Conservation (phyloP, 2,888 invertebrate species). For the Tetranychus truncatus region DNA sequence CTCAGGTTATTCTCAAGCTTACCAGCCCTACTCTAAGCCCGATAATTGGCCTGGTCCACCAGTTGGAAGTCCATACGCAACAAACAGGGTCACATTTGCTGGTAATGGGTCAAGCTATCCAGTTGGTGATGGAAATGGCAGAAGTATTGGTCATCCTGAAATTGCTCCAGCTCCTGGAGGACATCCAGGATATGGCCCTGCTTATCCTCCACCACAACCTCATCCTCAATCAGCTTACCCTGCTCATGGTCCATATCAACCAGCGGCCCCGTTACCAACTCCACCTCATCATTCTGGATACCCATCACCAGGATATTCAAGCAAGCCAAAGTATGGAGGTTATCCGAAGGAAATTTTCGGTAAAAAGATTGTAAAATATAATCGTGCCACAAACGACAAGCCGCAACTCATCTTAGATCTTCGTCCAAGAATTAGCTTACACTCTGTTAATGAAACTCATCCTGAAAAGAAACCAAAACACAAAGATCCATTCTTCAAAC, state of each 20-base stretch:
- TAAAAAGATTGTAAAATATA: conserved; percentile 9
- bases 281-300: neutral
- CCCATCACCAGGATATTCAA: neutral
- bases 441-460: conserved; percentile 7
- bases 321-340: neutral
- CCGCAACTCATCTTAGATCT: conserved; percentile 9
- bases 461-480: conserved; percentile 14
- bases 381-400: conserved; percentile 6
- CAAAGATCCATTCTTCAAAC: conserved; percentile 11
- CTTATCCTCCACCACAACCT: neutral
- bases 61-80: neutral
- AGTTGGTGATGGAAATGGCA: neutral
- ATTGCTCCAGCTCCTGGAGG: neutral
- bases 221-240: neutral
- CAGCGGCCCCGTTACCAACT: neutral
- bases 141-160: neutral
- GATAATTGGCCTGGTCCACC: neutral
- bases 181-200: neutral
- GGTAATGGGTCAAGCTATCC: neutral
- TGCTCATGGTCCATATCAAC: neutral
- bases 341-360: neutral
- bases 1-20: neutral
- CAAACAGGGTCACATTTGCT: neutral
- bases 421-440: conserved; percentile 9
- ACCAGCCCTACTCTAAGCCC: neutral